phyloP scores from a whole-genome alignment of 2,113 vertebrate species.

The Phoenicopterus ruber region DNA sequence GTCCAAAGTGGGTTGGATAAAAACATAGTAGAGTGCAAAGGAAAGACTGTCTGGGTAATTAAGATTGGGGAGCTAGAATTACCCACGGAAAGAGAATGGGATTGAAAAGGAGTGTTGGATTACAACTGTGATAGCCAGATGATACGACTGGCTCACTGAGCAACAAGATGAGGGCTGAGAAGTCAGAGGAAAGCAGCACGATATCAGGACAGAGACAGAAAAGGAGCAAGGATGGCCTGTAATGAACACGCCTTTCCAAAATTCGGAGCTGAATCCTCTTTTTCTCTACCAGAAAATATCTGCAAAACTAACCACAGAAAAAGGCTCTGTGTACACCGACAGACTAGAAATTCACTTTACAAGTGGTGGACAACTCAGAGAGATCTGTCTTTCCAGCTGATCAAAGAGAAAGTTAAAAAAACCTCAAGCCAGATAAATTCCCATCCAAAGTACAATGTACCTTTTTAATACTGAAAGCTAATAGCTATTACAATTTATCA shows the following conservation, averaged over 20 bases:
- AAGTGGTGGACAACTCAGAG: neutral
- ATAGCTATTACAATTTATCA: neutral
- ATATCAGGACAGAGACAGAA: neutral
- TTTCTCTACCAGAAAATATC: neutral
- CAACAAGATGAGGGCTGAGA: neutral
- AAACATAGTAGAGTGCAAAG: neutral
- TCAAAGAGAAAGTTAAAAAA: neutral
- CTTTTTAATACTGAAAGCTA: neutral
- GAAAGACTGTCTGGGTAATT: neutral
- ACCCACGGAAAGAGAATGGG: neutral
- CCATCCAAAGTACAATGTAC: neutral
- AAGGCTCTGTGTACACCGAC: neutral
- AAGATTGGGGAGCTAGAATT: neutral
- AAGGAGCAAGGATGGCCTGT: neutral
- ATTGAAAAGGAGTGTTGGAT: constrained; percentile 3
- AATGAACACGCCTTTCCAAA: neutral
- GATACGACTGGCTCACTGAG: neutral
- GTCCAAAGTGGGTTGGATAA: neutral
- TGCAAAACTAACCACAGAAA: neutral
- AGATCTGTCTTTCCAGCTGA: neutral
- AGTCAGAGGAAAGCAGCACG: neutral
- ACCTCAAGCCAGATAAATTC: neutral
- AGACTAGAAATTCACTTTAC: neutral
- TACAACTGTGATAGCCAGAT: neutral
- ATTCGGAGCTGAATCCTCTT: neutral